Conservation (phyloP, 2,797 vertebrate species). For the Enteromius mattozi region DNA sequence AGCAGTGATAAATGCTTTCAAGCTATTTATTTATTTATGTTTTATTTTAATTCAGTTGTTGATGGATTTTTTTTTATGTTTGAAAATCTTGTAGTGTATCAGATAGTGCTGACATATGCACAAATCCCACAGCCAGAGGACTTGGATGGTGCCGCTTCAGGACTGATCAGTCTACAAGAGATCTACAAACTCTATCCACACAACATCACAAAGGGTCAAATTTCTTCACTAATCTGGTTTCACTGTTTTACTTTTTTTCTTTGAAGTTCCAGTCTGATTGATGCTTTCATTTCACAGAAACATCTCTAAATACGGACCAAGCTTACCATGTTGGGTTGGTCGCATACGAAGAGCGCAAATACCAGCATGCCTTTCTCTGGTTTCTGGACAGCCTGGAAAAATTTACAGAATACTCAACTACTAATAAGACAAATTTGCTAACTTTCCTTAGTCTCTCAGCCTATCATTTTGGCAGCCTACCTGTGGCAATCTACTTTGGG, state of each 20-base stretch:
- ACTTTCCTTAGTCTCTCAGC: rapidly evolving
- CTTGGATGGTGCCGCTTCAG: slow-evolving; percentile 13
- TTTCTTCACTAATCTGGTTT: neutral
- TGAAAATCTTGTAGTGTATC: too few relatives aligned
- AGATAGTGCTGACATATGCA: too few relatives aligned
- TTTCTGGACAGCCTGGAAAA: neutral
- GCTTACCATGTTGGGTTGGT: neutral
- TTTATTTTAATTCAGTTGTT: too few relatives aligned
- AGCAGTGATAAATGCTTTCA: too few relatives aligned
- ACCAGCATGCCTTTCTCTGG: slow-evolving; percentile 42
- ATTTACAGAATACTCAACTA: too few relatives aligned
- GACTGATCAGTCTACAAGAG: slow-evolving; percentile 37
- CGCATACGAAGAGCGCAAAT: neutral
- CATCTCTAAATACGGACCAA: neutral
- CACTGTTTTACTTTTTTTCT: neutral
- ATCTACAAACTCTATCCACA: slow-evolving; percentile 33
- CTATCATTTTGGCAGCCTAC: neutral
- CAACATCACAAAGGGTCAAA: slow-evolving; percentile 4
- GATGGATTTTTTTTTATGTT: too few relatives aligned
- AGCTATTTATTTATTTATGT: too few relatives aligned
- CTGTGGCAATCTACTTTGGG: neutral
- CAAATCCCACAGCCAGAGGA: neutral
- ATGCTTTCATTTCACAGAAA: slow-evolving; percentile 8
- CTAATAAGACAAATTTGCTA: rapidly evolving
- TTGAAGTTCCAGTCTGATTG: neutral